These are phyloP conservation scores for Parnassius glacialis DNA, from an alignment of 2,888 invertebrate genomes.

Conservation along the genomic window DNA sequence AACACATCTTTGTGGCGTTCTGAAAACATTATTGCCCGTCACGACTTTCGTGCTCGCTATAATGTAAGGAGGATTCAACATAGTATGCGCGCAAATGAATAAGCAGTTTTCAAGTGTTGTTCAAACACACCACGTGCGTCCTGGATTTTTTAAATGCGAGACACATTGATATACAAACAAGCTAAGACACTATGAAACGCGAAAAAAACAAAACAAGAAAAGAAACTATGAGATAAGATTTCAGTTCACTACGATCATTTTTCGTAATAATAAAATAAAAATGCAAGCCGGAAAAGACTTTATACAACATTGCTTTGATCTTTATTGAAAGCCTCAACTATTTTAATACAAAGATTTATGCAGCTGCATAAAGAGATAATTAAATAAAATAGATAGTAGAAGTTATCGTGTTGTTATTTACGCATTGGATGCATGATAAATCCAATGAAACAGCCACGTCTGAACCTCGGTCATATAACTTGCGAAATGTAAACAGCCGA, in stretches of 20 bases:
- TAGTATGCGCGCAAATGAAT: conserved; percentile 16
- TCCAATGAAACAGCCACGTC: conserved; percentile 4
- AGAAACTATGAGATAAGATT: too few species aligned
- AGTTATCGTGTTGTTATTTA: conserved; percentile 7
- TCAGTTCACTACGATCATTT: too few species aligned
- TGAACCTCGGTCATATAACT: conserved; percentile 1
- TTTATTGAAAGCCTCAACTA: background rate
- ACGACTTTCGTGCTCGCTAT: conserved; percentile 30
- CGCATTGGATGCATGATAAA: conserved; percentile 15
- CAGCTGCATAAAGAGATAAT: conserved; percentile 5
- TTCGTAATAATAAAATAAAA: too few species aligned
- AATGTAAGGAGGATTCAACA: conserved; percentile 27
- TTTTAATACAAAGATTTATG: conserved; percentile 13
- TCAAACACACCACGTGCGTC: conserved; percentile 30
- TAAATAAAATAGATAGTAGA: conserved; percentile 8
- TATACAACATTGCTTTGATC: background rate
- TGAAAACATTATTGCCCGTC: conserved; percentile 31
- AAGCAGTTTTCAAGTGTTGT: conserved; percentile 23
- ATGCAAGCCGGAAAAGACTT: too few species aligned
- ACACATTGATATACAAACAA: conserved; percentile 13
- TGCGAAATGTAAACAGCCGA: conserved; percentile 11
- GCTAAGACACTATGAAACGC: background rate
- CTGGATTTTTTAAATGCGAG: conserved; percentile 17
- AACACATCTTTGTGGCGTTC: conserved; percentile 5
- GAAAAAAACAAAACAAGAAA: too few species aligned